Evolutionary conservation across 2,113 vertebrate genomes (phyloP), one percentile per base, ranked within the genome.

Genomic region (Hippocampus comes): DNA sequence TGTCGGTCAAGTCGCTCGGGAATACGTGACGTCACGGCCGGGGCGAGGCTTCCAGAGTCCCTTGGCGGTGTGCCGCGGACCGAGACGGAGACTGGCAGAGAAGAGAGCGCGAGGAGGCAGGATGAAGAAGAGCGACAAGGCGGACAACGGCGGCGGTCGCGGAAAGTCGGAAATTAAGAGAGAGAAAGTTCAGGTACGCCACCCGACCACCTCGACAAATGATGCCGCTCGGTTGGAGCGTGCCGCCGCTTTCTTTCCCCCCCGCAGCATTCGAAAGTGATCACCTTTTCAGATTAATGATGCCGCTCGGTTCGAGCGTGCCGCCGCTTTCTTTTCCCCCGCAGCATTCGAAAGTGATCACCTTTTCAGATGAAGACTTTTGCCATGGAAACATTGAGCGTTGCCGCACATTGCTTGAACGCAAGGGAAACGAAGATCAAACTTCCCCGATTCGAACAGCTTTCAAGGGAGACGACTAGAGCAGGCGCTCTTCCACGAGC

Each of bases 151-250:
- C 42, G 68, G 70, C 17, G 78, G 63, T 30, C 27, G 8, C 3
- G 71, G 67, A 14, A 67, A 60, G 20, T 42, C 34, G 46, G 78
- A 72, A 7, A 76, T 74, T 6, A 80, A 27, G 60, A 85, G 83
- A 9, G 82, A 86, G n/a, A 90, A 82, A 11, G 80, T 86, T 30
- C 85, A 89, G 90, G 90, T 91, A 67, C 7, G 68, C 30, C 53
- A 69, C 59, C 59, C 34, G 25, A 61, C 27, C 59, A 34, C 12
- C 56, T 25, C 23, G 12, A 61, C 25, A 7, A 60, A 60, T 34
- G 10, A 25, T 56, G 53, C 6, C 25, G 27, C 25, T 27, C 14
- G 25, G 3, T 57, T 57, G 25, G 9, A 57, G 10, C 23, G 5
- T 27, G 20, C 21, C 3, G 23, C 56, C 11, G 11, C 23, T 59